phyloP scores from a whole-genome alignment of 2,888 invertebrate species.

The Cylloceria caligata region DNA sequence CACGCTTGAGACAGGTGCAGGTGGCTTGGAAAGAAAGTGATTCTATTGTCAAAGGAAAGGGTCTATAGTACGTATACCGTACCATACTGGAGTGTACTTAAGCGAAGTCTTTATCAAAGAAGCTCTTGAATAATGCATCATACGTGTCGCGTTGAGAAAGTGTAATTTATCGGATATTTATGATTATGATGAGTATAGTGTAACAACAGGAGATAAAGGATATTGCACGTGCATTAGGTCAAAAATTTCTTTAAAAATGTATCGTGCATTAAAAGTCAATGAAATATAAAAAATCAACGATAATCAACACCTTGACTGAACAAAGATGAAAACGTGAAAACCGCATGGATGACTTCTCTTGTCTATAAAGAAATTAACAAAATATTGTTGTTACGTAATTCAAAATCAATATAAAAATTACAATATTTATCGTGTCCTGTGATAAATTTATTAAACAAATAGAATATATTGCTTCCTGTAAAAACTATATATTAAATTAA shows the following conservation, averaged over 20 bases:
- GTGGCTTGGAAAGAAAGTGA: not conserved
- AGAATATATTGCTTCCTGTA: not conserved
- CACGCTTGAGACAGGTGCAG: not conserved
- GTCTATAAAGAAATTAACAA: not conserved
- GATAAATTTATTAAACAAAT: no score
- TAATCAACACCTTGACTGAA: not conserved
- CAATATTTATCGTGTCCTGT: no score
- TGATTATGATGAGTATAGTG: not conserved
- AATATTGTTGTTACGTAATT: no score
- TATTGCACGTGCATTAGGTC: slow-evolving; percentile 10
- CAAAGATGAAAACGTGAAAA: not conserved
- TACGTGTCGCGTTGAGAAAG: not conserved
- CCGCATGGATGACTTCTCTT: no score
- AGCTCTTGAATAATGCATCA: slow-evolving; percentile 22
- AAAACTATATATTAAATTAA: not conserved
- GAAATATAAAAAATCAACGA: not conserved
- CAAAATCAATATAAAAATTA: no score
- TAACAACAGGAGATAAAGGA: not conserved
- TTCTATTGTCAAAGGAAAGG: slow-evolving; percentile 6
- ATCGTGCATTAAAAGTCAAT: slow-evolving; percentile 16
- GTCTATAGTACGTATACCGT: not conserved
- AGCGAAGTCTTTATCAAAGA: slow-evolving; percentile 21
- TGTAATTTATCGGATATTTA: slow-evolving; percentile 13
- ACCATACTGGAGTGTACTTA: not conserved
- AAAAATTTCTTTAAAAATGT: not conserved